A percentile compares a stretch with the other conserved stretches of the same genome.
These are phyloP conservation scores for Myopa testacea DNA, from an alignment of 2,888 invertebrate species.

Conservation along the genomic window DNA sequence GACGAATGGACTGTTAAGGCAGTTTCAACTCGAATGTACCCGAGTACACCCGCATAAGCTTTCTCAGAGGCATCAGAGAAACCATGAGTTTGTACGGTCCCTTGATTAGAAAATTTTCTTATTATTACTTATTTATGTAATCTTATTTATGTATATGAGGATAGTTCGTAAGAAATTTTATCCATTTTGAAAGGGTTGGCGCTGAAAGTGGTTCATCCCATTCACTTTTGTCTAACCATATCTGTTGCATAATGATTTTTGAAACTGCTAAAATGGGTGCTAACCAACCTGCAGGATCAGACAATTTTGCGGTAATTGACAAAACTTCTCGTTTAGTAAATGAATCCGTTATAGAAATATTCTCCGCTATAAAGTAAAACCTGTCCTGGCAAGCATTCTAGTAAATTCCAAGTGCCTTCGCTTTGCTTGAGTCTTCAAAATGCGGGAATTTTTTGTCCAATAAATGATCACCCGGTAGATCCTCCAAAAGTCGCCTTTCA, in stretches of 20 bases:
- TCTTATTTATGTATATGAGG: conserved; percentile 12
- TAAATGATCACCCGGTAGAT: too few relatives aligned
- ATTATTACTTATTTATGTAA: conserved; percentile 35
- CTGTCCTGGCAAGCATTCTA: too few relatives aligned
- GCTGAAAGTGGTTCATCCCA: not conserved
- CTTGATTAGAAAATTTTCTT: not conserved
- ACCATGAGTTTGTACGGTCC: conserved; percentile 30
- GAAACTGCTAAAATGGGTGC: too few relatives aligned
- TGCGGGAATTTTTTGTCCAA: too few relatives aligned
- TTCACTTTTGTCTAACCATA: not conserved
- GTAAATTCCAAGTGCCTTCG: too few relatives aligned
- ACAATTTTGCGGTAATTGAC: too few relatives aligned
- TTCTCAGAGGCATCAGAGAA: conserved; percentile 43
- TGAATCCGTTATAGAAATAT: too few relatives aligned
- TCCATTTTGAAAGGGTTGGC: conserved; percentile 18
- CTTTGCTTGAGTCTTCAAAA: too few relatives aligned
- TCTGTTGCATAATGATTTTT: not conserved
- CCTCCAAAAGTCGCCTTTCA: too few relatives aligned
- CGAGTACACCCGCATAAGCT: conserved; percentile 31
- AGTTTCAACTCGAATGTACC: not conserved
- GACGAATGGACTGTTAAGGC: not conserved
- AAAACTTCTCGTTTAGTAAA: too few relatives aligned
- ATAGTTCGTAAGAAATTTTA: conserved; percentile 16
- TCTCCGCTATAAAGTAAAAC: too few relatives aligned
- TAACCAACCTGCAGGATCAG: too few relatives aligned